These are phyloP conservation scores for Protobothrops flavoviridis DNA, from an alignment of 2,113 vertebrate species.

Conservation along the genomic window DNA sequence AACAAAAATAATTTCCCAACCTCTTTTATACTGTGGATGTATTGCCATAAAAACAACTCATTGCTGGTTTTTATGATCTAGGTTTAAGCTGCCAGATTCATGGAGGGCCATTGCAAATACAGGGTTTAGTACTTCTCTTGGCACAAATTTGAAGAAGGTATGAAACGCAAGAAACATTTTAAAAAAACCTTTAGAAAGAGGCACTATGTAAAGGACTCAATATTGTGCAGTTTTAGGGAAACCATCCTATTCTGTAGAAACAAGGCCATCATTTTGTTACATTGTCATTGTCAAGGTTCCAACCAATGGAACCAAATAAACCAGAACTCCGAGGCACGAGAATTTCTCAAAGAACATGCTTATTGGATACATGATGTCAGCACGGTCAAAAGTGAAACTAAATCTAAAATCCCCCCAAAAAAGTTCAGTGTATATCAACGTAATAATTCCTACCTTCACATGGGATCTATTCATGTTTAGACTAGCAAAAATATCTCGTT, in stretches of 20 bases:
- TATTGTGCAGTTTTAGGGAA: background rate
- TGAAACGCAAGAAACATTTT: background rate
- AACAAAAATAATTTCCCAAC: background rate
- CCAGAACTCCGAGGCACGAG: no score
- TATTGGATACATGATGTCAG: no score
- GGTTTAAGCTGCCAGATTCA: background rate
- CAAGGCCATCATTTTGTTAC: background rate
- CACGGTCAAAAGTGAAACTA: no score
- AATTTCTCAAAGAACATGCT: no score
- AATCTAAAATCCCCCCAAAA: no score
- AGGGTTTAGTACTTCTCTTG: background rate
- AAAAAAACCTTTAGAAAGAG: background rate
- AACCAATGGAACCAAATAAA: no score
- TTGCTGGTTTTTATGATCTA: background rate
- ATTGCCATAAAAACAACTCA: background rate
- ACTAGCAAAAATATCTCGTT: no score
- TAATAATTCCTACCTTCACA: no score
- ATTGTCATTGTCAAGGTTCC: background rate
- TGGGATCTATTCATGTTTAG: no score
- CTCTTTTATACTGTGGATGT: background rate
- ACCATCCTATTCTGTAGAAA: background rate
- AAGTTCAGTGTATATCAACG: no score
- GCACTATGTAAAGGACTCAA: background rate
- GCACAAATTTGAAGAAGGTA: rapidly evolving
- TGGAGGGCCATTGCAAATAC: background rate